Base-by-base conservation (phyloP, 2,113 vertebrate genomes). In the Calyptommatus sinebrachiatus region DNA sequence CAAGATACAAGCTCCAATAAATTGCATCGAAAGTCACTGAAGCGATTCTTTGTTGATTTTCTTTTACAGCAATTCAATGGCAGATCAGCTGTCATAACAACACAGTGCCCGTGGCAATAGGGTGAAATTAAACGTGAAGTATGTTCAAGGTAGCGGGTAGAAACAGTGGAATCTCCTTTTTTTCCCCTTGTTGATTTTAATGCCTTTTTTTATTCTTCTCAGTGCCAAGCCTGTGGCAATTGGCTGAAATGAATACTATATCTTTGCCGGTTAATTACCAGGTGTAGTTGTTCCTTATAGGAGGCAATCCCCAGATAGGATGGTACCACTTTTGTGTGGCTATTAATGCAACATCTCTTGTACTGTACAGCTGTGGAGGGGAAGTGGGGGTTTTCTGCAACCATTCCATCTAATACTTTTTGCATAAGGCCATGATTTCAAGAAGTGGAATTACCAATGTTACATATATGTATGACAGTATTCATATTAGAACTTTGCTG, bases 91-190 rank as follows among this genome's bases (percentile, higher is more conserved):
- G 65, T 84, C 77, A 82, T 86, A 76, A 88, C 89, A 87, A 76
- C 87, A 74, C 76, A 41, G 77, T 28, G 81, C 89, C 87, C 83
- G 70, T 88, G 86, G 87, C 88, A 83, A 76, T 35, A 45, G 80
- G 85, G 86, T 79, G 81, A 90, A 88, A 90, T 90, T 86, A 88
- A 89, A 86, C 79, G 83, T 88, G 90, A 93, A 93, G 89, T 85
- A 86, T 90, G 85, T 88, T 91, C 83, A 62, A 85, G 89, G 89
- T 83, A 68, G 80, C 88, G 73, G 87, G 77, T 86, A 83, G 86
- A 66, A 87, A 81, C 82, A 83, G 86, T 65, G 84, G 87, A 91
- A 90, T 88, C 86, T 84, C 83, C 84, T 68, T 87, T 88, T 80
- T 78, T 60, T 83, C 46, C 65, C 84, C 53, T 78, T 21, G 28